phyloP scores from a whole-genome alignment of 2,888 invertebrate species.

The Pantelozetes paolii region DNA sequence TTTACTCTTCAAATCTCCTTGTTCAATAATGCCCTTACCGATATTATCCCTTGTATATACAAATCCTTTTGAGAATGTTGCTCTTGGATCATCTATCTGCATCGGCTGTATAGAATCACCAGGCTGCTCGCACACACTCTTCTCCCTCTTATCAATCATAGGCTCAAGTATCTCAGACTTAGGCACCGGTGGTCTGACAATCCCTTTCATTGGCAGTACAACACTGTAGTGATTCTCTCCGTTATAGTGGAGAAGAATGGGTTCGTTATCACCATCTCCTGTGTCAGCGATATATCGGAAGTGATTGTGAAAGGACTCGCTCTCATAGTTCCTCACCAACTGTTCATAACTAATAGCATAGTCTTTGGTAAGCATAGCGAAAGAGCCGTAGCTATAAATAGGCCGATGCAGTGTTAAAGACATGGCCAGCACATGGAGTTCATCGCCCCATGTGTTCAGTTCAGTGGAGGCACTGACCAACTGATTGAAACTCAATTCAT shows the following conservation, averaged over 20 bases:
- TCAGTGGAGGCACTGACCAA: background rate
- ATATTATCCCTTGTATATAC: too few species aligned
- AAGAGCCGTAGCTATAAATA: conserved; percentile 15
- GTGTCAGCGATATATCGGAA: background rate
- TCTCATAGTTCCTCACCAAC: background rate
- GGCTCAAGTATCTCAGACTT: background rate
- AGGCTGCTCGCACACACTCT: too few species aligned
- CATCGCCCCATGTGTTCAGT: background rate
- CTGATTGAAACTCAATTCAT: background rate
- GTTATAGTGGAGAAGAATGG: background rate
- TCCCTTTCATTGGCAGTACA: background rate
- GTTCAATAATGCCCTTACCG: too few species aligned
- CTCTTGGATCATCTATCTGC: too few species aligned
- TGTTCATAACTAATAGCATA: background rate
- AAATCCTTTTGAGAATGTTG: too few species aligned
- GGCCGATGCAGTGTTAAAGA: background rate
- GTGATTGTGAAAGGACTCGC: background rate
- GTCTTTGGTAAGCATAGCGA: background rate
- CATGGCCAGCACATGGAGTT: background rate
- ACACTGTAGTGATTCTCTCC: conserved; percentile 20
- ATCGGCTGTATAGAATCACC: too few species aligned
- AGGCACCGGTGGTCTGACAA: background rate
- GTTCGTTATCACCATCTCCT: background rate
- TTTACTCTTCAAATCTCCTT: too few species aligned
- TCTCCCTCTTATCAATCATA: background rate